Evolutionary conservation across 2,888 invertebrate species (phyloP), one percentile per base, ranked within the genome.

Genomic region (Pollenia labialis): DNA sequence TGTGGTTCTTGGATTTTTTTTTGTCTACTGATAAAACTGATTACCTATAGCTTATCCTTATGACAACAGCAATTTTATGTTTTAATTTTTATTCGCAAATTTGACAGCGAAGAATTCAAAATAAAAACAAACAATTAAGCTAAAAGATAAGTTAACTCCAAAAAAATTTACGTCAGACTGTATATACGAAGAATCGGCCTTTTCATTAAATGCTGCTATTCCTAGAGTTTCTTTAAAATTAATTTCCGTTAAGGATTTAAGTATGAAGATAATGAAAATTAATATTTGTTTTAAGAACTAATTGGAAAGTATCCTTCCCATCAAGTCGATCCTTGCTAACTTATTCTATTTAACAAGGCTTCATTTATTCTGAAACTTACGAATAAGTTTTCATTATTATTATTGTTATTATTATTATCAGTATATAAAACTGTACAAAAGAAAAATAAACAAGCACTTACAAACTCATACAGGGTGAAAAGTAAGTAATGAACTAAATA

Each of bases 271-370:
- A 46, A 64, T 44, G 16, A 44, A 64, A 64, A 44, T 64, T 64
- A 44, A 64, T 64, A 44, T 44, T 64, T 64, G 42, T 44, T 18
- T 62, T 62, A 62, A 44, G 16, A 44, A 44, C 62, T 44, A 62
- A 44, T 62, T 62, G 42, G 16, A 16, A 16, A 16, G 11, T 9
- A 44, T 44, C 16, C 44, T 42, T 32, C 32, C 6, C 32, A 44
- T 3, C 11, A 62, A 62, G 42, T 62, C 44, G 44, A 18, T 44
- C 11, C 12, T 44, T 64, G 64, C 18, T 64, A 3, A 18, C 16
- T 64, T 18, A 18, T 44, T 14, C 18, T 12, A 46, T 64, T 18
- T 44, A 18, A 9, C 12, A 23, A 56, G 23, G 12, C 18, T 44
- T 12, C 64, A 32, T 32, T 64, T 42, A 32, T 32, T 32, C 32